Evolutionary conservation across 2,888 invertebrate species (phyloP).

Genomic region (Megalurothrips usitatus): DNA sequence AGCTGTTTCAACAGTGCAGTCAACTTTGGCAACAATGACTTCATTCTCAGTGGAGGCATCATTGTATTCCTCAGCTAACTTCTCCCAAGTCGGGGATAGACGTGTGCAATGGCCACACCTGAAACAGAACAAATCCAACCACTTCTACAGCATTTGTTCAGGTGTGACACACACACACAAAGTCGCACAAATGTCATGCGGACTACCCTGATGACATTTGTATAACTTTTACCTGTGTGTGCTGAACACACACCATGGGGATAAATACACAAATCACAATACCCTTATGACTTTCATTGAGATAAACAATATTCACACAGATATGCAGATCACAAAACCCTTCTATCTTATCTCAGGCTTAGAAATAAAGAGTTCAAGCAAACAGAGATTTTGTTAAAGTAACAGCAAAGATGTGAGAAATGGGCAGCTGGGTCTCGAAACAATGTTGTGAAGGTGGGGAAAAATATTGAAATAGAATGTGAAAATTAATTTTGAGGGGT

Average conservation of each 20-base stretch:
- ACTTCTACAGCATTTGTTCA: too few relatives aligned
- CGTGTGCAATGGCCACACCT: constrained; percentile 85
- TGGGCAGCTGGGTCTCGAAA: neutral
- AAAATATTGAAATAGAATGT: neutral
- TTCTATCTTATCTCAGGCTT: too few relatives aligned
- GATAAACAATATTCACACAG: too few relatives aligned
- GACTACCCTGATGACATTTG: too few relatives aligned
- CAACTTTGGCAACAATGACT: constrained; percentile 71
- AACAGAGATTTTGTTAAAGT: neutral
- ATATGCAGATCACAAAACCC: too few relatives aligned
- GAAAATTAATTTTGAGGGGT: neutral
- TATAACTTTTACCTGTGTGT: too few relatives aligned
- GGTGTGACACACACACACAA: too few relatives aligned
- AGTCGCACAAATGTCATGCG: too few relatives aligned
- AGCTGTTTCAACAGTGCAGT: constrained; percentile 66
- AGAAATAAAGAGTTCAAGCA: neutral
- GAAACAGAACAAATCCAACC: constrained; percentile 24
- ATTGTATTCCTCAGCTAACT: constrained; percentile 64
- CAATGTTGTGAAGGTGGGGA: neutral
- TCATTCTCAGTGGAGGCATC: constrained; percentile 55
- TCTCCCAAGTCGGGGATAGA: constrained; percentile 70
- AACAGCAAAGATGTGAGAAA: neutral
- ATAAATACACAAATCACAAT: too few relatives aligned
- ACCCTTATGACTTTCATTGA: too few relatives aligned
- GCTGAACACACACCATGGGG: too few relatives aligned